Conservation (phyloP, 2,113 vertebrate genomes). For the Nannobrachium achirus region DNA sequence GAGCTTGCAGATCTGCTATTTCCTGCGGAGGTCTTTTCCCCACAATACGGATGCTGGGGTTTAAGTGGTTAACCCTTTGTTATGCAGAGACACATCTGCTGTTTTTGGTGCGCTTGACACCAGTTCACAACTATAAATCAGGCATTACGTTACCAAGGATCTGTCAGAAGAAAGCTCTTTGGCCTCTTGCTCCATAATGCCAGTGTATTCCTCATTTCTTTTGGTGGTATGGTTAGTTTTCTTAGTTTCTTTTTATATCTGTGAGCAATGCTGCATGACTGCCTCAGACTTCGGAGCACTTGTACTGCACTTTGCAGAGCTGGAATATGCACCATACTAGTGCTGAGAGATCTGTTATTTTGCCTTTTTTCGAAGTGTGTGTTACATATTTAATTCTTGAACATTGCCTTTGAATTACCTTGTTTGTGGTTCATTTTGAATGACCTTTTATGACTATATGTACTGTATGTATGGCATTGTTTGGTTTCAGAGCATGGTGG, state of each 20-base stretch:
- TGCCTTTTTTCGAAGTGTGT: slow-evolving; percentile 22
- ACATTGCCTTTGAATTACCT: slow-evolving; percentile 3
- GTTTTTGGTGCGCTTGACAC: no score
- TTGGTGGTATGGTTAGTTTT: background rate
- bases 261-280: background rate
- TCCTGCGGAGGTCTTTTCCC: background rate
- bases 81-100: no score
- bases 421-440: slow-evolving; percentile 22
- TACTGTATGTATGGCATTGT: slow-evolving; percentile 22
- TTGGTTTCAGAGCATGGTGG: slow-evolving; percentile 9
- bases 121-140: no score
- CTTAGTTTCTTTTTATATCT: background rate
- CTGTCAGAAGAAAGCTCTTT: background rate
- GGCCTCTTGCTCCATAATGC: slow-evolving; percentile 30
- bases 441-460: slow-evolving; percentile 22
- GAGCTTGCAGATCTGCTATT: background rate
- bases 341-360: slow-evolving; percentile 26
- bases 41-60: no score
- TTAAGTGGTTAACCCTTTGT: no score
- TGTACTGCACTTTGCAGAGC: slow-evolving; percentile 4
- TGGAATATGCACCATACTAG: background rate
- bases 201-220: background rate
- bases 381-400: slow-evolving; percentile 15
- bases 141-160: background rate
- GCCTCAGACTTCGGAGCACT: slow-evolving; percentile 4